A percentile compares a stretch with the other conserved stretches of the same genome.
phyloP scores from a whole-genome alignment of 2,888 invertebrate genomes.

The Globia sparganii region DNA sequence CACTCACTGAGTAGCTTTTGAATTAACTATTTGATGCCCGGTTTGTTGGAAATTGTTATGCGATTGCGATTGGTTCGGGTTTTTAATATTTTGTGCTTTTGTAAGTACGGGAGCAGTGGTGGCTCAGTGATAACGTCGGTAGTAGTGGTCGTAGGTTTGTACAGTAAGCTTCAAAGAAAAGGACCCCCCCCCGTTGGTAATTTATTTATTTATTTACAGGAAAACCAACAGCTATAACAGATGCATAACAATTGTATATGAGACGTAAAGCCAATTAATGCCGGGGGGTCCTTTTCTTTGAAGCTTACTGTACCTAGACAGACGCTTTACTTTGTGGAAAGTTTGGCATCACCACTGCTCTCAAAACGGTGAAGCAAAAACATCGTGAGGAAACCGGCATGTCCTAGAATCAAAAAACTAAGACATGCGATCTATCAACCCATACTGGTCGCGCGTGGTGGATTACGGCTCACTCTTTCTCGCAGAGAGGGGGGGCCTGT shows the following conservation, averaged over 20 bases:
- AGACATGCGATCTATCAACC: neutral
- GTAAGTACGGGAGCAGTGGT: neutral
- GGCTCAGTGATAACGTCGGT: neutral
- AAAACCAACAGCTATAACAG: too few relatives aligned
- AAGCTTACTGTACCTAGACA: too few relatives aligned
- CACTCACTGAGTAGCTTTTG: conserved; percentile 41
- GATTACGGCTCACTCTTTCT: neutral
- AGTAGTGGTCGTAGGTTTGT: neutral
- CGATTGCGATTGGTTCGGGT: conserved; percentile 1
- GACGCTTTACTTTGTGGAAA: neutral
- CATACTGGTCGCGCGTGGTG: too few relatives aligned
- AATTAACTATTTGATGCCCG: conserved; percentile 44
- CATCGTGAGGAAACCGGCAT: neutral
- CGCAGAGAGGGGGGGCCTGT: neutral
- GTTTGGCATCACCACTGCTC: neutral
- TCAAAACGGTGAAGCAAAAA: neutral
- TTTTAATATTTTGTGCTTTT: conserved; percentile 17
- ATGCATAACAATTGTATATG: too few relatives aligned
- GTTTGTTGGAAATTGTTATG: conserved; percentile 22
- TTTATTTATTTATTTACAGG: too few relatives aligned
- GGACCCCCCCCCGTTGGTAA: too few relatives aligned
- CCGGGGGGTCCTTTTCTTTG: too few relatives aligned
- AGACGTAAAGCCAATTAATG: too few relatives aligned
- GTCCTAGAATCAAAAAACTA: too few relatives aligned
- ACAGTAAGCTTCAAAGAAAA: too few relatives aligned